Conservation (phyloP, 2,113 vertebrate species). For the Peromyscus leucopus region DNA sequence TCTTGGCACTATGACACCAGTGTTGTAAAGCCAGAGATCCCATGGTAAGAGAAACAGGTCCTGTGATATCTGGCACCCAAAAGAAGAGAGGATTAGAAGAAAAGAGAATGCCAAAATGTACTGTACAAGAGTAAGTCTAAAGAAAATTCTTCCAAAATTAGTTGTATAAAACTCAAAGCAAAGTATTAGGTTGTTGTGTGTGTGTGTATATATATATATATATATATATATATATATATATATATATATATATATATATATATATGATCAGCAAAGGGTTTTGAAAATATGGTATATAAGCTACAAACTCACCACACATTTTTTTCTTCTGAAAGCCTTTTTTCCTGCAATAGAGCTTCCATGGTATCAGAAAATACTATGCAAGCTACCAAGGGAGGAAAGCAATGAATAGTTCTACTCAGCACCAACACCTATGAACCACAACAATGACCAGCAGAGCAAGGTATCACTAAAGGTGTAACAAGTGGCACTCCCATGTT, state of each 20-base stretch:
- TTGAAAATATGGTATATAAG: conserved; percentile 8
- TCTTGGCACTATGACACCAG: not conserved
- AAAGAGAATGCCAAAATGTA: conserved; percentile 12
- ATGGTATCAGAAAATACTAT: not conserved
- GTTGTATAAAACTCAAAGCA: not conserved
- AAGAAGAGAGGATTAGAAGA: conserved; percentile 1
- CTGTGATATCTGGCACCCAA: not conserved
- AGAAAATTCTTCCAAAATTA: not conserved
- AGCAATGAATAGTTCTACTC: not conserved
- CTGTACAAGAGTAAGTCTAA: not conserved
- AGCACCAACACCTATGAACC: not conserved
- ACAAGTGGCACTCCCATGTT: too few species aligned
- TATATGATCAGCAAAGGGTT: not conserved
- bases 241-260: not conserved
- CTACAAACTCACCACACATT: not conserved
- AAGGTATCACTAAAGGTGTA: not conserved
- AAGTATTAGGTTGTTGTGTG: not conserved
- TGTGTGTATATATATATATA: too few species aligned
- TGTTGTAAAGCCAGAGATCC: not conserved
- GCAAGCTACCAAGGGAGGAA: not conserved
- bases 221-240: too few species aligned
- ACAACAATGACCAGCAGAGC: not conserved
- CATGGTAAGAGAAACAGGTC: conserved; percentile 10
- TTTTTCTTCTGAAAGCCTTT: not conserved
- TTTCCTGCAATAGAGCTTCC: not conserved